Percentiles rank a stretch among this genome's conserved stretches.
Conservation (phyloP, 2,888 invertebrate genomes). For the Cistogaster globosa region DNA sequence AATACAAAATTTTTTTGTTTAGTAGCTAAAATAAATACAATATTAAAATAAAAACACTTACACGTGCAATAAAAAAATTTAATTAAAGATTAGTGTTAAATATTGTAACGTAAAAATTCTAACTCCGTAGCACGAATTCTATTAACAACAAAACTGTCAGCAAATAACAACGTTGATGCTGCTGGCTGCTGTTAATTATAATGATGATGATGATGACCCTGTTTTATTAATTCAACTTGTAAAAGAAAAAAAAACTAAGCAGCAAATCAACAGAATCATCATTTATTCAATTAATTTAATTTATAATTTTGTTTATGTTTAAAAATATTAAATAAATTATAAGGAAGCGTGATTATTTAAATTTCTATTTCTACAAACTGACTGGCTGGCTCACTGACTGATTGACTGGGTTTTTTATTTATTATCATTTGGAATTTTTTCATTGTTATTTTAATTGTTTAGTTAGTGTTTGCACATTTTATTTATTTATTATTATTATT, state of each 20-base stretch:
- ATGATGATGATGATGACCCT: constrained; percentile 33
- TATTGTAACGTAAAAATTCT: neutral
- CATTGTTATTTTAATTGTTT: constrained; percentile 28
- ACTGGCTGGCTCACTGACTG: neutral
- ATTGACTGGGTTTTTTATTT: neutral
- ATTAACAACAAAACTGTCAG: constrained; percentile 28
- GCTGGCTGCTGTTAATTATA: too few relatives aligned
- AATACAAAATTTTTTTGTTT: too few relatives aligned
- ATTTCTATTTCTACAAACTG: constrained; percentile 25
- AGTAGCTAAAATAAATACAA: too few relatives aligned
- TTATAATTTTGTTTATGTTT: constrained; percentile 51
- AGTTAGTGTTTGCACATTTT: constrained; percentile 33
- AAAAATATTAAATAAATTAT: constrained; percentile 42
- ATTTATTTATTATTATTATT: too few relatives aligned
- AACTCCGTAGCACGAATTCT: neutral
- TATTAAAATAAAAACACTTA: neutral
- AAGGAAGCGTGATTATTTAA: constrained; percentile 61
- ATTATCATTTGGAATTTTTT: constrained; percentile 24
- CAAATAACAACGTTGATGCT: constrained; percentile 1
- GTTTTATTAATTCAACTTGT: constrained; percentile 33
- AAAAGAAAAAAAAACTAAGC: constrained; percentile 16
- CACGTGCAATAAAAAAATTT: neutral
- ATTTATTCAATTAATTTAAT: constrained; percentile 45
- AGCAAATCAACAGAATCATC: constrained; percentile 41
- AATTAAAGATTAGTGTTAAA: constrained; percentile 5